A percentile compares a stretch with the other conserved stretches of the same genome.
These are phyloP conservation scores for Nasonia vitripennis DNA, from an alignment of 1,140 invertebrate species.

Conservation along the genomic window DNA sequence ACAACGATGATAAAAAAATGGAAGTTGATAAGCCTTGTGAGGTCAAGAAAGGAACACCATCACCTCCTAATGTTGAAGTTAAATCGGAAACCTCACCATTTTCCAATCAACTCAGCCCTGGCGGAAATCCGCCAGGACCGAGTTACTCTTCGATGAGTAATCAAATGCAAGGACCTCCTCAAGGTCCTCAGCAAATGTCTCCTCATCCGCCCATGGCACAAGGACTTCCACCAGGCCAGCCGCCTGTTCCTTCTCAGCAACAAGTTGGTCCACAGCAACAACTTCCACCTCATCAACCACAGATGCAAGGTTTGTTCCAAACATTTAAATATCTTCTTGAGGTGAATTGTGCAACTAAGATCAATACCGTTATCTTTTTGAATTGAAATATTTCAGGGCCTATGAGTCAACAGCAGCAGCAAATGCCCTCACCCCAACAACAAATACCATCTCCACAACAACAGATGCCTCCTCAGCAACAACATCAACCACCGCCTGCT, in stretches of 20 bases:
- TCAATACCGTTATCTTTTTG: background rate
- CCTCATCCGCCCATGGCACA: constrained; percentile 26
- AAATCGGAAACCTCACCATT: constrained; percentile 62
- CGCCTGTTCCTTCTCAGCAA: constrained; percentile 14
- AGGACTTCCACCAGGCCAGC: constrained; percentile 3
- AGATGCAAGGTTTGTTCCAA: constrained; percentile 36
- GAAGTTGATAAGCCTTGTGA: constrained; percentile 66
- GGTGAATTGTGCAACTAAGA: no score
- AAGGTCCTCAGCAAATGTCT: constrained; percentile 54
- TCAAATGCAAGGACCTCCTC: constrained; percentile 48
- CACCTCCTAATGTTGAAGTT: constrained; percentile 64
- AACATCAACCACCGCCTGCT: constrained; percentile 23
- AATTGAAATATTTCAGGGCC: constrained; percentile 31
- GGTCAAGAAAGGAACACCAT: constrained; percentile 68
- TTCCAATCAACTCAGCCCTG: constrained; percentile 54
- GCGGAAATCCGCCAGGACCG: background rate
- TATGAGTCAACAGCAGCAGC: constrained; percentile 51
- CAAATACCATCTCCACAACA: constrained; percentile 43
- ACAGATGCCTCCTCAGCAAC: constrained; percentile 52
- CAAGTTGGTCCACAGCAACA: constrained; percentile 19
- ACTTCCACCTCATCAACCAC: constrained; percentile 42
- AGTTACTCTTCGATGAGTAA: constrained; percentile 37
- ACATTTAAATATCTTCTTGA: background rate
- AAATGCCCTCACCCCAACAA: constrained; percentile 40
- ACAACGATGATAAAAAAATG: constrained; percentile 67